A percentile compares a stretch with the other conserved stretches of the same genome.
Evolutionary conservation across 2,113 vertebrate species (phyloP).

Genomic region (Synchiropus splendidus): DNA sequence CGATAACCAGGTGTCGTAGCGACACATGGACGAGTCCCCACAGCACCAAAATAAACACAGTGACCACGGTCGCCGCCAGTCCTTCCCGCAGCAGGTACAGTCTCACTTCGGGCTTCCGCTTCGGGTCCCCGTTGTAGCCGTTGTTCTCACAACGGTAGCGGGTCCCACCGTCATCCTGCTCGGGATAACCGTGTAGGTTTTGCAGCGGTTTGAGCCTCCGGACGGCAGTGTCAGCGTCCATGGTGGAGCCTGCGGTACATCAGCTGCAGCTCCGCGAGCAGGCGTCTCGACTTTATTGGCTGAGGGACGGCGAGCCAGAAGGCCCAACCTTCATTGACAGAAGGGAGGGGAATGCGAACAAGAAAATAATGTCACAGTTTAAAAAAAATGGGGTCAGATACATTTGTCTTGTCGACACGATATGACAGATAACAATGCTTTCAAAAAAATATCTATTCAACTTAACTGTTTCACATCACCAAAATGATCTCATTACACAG

Average conservation of each 20-base stretch:
- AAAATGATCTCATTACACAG: too few relatives aligned
- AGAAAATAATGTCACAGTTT: too few relatives aligned
- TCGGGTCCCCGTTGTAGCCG: constrained; percentile 40
- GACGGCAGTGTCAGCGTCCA: constrained; percentile 67
- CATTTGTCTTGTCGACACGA: too few relatives aligned
- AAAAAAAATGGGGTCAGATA: too few relatives aligned
- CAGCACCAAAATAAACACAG: constrained; percentile 59
- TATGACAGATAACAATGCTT: too few relatives aligned
- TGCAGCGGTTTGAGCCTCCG: constrained; percentile 52
- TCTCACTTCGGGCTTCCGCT: constrained; percentile 57
- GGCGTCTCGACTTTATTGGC: constrained; percentile 4
- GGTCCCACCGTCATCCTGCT: constrained; percentile 14
- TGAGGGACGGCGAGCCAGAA: constrained; percentile 38
- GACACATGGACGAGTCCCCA: constrained; percentile 69
- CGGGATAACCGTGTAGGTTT: constrained; percentile 18
- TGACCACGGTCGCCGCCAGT: constrained; percentile 46
- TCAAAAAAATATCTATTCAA: too few relatives aligned
- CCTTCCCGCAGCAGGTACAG: constrained; percentile 57
- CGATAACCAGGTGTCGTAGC: constrained; percentile 63
- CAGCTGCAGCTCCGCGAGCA: constrained; percentile 21
- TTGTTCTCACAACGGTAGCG: constrained; percentile 28
- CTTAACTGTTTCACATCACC: too few relatives aligned
- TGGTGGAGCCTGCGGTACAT: constrained; percentile 44
- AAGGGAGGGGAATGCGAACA: neutral
- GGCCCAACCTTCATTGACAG: constrained; percentile 50